phyloP scores from a whole-genome alignment of 2,113 vertebrate species.

The Xiphophorus maculatus region DNA sequence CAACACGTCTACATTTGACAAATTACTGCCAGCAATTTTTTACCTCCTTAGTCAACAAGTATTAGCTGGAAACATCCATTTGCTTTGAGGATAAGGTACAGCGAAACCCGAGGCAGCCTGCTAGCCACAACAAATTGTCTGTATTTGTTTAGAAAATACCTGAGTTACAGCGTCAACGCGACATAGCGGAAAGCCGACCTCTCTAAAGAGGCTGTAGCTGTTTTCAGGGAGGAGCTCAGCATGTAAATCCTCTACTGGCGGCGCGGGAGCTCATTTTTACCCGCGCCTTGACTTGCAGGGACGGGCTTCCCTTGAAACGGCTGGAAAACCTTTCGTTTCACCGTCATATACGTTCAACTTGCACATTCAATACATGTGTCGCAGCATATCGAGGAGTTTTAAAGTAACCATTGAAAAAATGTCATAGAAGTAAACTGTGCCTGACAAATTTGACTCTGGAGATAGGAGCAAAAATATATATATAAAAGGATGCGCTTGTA shows the following conservation, averaged over 20 bases:
- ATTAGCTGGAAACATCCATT: neutral
- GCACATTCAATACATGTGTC: too few relatives aligned
- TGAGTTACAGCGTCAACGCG: neutral
- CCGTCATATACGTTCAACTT: too few relatives aligned
- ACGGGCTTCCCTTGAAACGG: neutral
- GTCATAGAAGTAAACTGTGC: accelerated
- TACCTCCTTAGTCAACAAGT: neutral
- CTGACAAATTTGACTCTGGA: neutral
- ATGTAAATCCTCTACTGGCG: slow-evolving; percentile 2
- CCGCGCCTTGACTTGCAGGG: neutral
- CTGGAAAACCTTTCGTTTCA: too few relatives aligned
- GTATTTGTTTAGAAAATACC: slow-evolving; percentile 13
- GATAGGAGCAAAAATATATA: accelerated
- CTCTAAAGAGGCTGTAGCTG: slow-evolving; percentile 7
- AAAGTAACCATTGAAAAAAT: neutral
- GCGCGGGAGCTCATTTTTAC: accelerated
- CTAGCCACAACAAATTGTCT: neutral
- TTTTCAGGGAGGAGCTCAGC: slow-evolving; percentile 5
- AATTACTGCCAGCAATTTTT: neutral
- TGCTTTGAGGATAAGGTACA: neutral
- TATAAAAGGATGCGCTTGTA: neutral
- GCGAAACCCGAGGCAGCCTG: accelerated
- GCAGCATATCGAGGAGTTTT: too few relatives aligned
- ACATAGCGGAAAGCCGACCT: neutral
- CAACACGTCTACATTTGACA: neutral